phyloP scores from a whole-genome alignment of 2,888 invertebrate genomes.

The Folsomia manolachei region DNA sequence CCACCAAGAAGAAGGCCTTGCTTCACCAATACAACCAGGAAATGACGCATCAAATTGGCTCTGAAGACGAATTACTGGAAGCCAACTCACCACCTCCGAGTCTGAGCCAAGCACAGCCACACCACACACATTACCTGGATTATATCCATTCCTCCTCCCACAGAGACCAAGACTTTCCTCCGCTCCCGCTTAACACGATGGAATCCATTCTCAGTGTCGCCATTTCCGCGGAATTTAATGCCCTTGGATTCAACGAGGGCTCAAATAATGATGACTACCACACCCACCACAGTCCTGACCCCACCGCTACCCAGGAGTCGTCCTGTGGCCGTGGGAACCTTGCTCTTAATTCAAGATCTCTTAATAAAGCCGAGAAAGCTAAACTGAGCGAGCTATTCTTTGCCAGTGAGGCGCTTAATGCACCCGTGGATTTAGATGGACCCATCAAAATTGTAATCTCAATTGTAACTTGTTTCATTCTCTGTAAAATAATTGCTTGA shows the following conservation, averaged over 20 bases:
- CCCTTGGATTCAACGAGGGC: slow-evolving; percentile 59
- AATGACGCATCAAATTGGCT: neutral
- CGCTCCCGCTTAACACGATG: slow-evolving; percentile 59
- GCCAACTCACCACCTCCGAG: too few relatives aligned
- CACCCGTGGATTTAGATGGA: slow-evolving; percentile 76
- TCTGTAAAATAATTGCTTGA: slow-evolving; percentile 4
- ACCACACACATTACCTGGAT: too few relatives aligned
- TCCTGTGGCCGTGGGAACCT: slow-evolving; percentile 59
- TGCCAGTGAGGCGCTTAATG: slow-evolving; percentile 79
- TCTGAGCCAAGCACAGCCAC: too few relatives aligned
- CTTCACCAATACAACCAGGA: neutral
- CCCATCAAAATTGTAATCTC: slow-evolving; percentile 41
- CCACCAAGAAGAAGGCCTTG: neutral
- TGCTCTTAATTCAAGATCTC: slow-evolving; percentile 54
- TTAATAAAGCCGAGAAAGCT: slow-evolving; percentile 77
- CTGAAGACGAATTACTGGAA: neutral
- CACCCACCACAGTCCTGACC: neutral
- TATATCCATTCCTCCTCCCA: neutral
- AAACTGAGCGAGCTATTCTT: slow-evolving; percentile 80
- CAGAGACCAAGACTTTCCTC: slow-evolving; percentile 12
- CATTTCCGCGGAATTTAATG: slow-evolving; percentile 78
- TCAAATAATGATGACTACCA: neutral
- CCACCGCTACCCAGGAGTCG: neutral
- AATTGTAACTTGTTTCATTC: neutral
- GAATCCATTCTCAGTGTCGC: slow-evolving; percentile 82